Percentiles rank a stretch among this genome's conserved stretches.
Conservation (phyloP, 1,140 invertebrate genomes). For the Rhagoletis zephyria region DNA sequence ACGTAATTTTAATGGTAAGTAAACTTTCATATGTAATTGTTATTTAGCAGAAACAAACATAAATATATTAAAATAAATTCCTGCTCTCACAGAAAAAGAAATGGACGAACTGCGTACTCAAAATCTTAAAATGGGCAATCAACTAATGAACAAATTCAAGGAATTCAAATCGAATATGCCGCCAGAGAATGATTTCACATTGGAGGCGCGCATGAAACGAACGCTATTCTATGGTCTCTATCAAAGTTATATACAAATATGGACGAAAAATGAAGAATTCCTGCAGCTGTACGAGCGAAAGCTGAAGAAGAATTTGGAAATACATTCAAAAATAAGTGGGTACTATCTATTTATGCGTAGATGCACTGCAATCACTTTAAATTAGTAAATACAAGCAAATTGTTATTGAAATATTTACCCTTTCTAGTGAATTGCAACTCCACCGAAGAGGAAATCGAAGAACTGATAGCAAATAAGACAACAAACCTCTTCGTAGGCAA, state of each 20-base stretch:
- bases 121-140: constrained; percentile 67
- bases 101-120: constrained; percentile 68
- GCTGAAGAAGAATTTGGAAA: constrained; percentile 68
- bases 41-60: background rate
- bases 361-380: background rate
- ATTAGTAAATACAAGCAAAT: background rate
- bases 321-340: constrained; percentile 71
- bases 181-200: constrained; percentile 66
- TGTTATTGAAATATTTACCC: constrained; percentile 15
- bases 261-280: constrained; percentile 70
- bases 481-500: constrained; percentile 72
- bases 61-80: background rate
- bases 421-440: constrained; percentile 67
- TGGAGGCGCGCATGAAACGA: constrained; percentile 70
- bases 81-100: constrained; percentile 65
- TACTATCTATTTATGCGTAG: background rate
- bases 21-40: background rate
- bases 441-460: constrained; percentile 71
- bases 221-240: constrained; percentile 70
- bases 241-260: constrained; percentile 69
- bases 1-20: constrained; percentile 68
- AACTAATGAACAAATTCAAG: constrained; percentile 66
- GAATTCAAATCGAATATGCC: constrained; percentile 70
- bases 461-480: constrained; percentile 69
- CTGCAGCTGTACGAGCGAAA: constrained; percentile 68